Conservation (phyloP, 2,888 invertebrate species). For the Orthonevra nobilis region DNA sequence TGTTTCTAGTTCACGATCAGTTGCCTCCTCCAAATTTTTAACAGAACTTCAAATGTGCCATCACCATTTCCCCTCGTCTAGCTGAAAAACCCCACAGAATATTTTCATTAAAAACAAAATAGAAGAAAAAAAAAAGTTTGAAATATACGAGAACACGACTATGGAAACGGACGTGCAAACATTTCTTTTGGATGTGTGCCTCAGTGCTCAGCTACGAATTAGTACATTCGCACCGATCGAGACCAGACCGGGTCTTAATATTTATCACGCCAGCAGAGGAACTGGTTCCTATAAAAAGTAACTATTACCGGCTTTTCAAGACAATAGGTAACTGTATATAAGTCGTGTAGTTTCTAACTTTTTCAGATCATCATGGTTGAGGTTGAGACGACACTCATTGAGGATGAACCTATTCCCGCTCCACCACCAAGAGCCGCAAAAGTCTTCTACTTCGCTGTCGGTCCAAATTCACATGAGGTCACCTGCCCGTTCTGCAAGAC, state of each 20-base stretch:
- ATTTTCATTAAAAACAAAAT: background rate
- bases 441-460: constrained; percentile 77
- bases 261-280: background rate
- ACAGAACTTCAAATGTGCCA: constrained; percentile 52
- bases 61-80: constrained; percentile 19
- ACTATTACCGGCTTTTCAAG: too few relatives aligned
- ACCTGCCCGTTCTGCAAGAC: constrained; percentile 77
- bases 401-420: constrained; percentile 42
- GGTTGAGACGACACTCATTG: constrained; percentile 50
- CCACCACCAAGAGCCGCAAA: constrained; percentile 2
- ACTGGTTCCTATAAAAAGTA: constrained; percentile 18
- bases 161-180: constrained; percentile 15
- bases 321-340: too few relatives aligned
- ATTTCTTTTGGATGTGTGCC: constrained; percentile 8
- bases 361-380: constrained; percentile 41
- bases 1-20: too few relatives aligned
- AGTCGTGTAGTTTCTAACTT: background rate
- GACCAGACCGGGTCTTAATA: constrained; percentile 4
- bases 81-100: constrained; percentile 13
- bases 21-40: too few relatives aligned
- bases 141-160: constrained; percentile 13
- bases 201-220: constrained; percentile 22
- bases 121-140: constrained; percentile 49
- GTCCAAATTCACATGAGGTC: constrained; percentile 76
- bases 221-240: constrained; percentile 24